Conservation (phyloP, 2,888 invertebrate genomes). For the Stramonita haemastoma region DNA sequence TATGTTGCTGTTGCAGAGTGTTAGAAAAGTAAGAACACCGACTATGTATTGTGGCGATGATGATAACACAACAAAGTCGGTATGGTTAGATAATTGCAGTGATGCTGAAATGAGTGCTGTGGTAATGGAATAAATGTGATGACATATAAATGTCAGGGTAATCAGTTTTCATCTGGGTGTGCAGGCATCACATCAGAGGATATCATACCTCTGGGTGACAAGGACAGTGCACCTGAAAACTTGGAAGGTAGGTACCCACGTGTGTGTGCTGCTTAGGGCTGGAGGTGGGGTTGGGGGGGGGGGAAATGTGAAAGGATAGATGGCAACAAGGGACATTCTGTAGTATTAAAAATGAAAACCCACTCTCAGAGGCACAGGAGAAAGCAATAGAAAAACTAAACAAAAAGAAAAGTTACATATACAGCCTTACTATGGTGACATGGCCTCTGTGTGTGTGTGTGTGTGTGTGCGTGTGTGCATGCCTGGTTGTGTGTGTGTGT, state of each 20-base stretch:
- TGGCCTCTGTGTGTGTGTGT: not conserved
- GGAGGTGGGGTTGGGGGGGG: not conserved
- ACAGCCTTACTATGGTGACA: too few relatives aligned
- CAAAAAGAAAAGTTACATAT: too few relatives aligned
- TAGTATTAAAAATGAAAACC: too few relatives aligned
- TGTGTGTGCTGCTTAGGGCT: not conserved
- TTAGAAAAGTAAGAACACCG: too few relatives aligned
- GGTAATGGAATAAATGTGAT: too few relatives aligned
- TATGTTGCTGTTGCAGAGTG: too few relatives aligned
- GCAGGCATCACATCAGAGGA: conserved; percentile 51
- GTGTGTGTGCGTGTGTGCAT: conserved; percentile 1
- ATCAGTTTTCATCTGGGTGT: not conserved
- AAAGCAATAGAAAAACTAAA: not conserved
- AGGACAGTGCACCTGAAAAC: conserved; percentile 63
- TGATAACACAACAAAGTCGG: too few relatives aligned
- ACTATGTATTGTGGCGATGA: too few relatives aligned
- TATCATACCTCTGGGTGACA: conserved; percentile 59
- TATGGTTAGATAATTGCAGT: too few relatives aligned
- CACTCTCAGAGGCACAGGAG: not conserved
- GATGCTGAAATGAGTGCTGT: too few relatives aligned
- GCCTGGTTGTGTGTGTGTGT: not conserved
- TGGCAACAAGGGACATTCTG: too few relatives aligned
- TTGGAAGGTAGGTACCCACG: conserved; percentile 54
- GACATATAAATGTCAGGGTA: too few relatives aligned
- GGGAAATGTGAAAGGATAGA: not conserved